Conservation (phyloP, 2,888 invertebrate genomes). For the Byasa hedistus region DNA sequence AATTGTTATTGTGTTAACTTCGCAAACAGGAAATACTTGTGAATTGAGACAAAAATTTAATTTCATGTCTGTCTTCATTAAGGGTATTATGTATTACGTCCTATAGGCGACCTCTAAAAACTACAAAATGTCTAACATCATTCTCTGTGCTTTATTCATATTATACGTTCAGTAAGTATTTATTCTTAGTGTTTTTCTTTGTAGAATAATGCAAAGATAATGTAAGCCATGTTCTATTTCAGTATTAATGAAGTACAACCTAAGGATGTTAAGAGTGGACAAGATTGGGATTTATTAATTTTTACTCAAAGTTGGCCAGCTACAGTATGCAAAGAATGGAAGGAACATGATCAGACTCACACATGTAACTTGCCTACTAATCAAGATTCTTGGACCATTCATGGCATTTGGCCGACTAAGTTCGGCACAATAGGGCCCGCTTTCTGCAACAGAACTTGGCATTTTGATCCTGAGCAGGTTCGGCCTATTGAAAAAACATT, state of each 20-base stretch:
- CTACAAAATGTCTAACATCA: slow-evolving; percentile 25
- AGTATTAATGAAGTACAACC: slow-evolving; percentile 37
- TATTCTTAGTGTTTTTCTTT: background rate
- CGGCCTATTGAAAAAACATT: slow-evolving; percentile 78
- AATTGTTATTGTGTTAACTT: slow-evolving; percentile 9
- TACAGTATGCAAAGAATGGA: slow-evolving; percentile 84
- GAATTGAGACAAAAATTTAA: background rate
- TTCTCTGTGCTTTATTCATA: slow-evolving; percentile 17
- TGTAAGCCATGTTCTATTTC: slow-evolving; percentile 30
- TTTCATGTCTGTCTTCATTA: background rate
- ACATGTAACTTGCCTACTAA: slow-evolving; percentile 82
- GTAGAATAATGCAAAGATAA: background rate
- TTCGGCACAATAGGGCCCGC: slow-evolving; percentile 83
- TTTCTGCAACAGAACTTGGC: slow-evolving; percentile 85
- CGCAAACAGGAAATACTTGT: slow-evolving; percentile 23
- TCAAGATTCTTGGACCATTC: slow-evolving; percentile 86
- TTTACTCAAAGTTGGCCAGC: slow-evolving; percentile 91
- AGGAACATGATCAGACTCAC: slow-evolving; percentile 78
- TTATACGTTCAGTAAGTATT: slow-evolving; percentile 25
- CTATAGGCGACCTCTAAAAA: background rate
- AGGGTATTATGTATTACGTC: background rate
- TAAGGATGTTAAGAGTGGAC: slow-evolving; percentile 33
- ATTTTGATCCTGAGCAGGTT: slow-evolving; percentile 82
- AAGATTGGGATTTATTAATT: slow-evolving; percentile 86
- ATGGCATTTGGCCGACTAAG: slow-evolving; percentile 91